phyloP scores from a whole-genome alignment of 2,113 vertebrate species.

The Phaethornis superciliosus region DNA sequence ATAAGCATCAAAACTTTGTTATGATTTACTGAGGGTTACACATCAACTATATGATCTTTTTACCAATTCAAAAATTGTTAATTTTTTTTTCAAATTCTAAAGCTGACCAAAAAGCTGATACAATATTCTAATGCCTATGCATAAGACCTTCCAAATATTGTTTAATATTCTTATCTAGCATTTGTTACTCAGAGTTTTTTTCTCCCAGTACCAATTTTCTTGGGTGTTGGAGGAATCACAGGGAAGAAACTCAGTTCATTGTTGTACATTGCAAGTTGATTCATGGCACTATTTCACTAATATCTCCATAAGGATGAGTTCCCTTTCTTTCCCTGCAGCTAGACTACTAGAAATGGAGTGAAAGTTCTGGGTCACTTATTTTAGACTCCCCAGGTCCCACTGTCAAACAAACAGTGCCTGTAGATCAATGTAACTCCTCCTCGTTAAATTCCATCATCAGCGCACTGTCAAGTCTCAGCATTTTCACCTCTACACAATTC shows the following conservation, averaged over 20 bases:
- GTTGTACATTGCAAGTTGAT: neutral
- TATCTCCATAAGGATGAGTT: neutral
- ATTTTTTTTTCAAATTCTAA: neutral
- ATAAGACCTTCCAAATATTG: neutral
- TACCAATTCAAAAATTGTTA: neutral
- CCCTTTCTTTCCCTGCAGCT: neutral
- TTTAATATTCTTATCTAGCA: neutral
- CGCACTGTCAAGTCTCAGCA: neutral
- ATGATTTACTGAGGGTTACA: neutral
- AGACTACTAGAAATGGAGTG: neutral
- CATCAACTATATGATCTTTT: neutral
- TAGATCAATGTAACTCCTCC: neutral
- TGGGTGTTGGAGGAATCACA: neutral
- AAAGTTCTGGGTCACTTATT: neutral
- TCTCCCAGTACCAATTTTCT: neutral
- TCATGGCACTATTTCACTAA: neutral
- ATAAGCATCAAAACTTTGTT: neutral
- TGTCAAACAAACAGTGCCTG: neutral
- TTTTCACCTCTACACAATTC: neutral
- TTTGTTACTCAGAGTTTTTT: neutral
- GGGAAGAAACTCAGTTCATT: neutral
- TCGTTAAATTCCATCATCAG: neutral
- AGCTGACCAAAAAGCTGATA: neutral
- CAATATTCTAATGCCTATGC: neutral
- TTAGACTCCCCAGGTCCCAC: neutral